A percentile compares a stretch with the other conserved stretches of the same genome.
Conservation (phyloP, 2,113 vertebrate species). For the Cochlearius cochlearius region DNA sequence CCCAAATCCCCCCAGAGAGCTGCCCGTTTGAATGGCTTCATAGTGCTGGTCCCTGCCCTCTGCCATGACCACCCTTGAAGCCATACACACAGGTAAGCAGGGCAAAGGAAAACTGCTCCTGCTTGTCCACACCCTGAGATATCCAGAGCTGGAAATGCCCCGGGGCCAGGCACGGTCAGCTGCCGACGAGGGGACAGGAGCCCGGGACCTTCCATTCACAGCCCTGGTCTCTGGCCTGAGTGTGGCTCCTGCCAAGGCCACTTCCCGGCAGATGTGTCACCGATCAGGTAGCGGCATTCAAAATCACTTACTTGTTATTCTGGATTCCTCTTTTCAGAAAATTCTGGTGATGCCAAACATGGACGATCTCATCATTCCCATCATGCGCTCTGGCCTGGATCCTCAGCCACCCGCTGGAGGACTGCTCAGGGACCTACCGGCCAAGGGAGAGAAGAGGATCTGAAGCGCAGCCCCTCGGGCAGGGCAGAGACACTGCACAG, state of each 20-base stretch:
- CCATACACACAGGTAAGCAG: background rate
- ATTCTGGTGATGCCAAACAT: constrained; percentile 91
- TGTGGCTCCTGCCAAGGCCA: background rate
- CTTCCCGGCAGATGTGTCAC: background rate
- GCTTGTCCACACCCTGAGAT: background rate
- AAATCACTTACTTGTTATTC: background rate
- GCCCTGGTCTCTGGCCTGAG: fast-evolving
- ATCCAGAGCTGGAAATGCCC: background rate
- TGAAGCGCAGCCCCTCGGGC: background rate
- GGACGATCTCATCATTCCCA: constrained; percentile 86
- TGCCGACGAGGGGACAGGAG: background rate
- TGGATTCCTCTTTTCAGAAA: constrained; percentile 74
- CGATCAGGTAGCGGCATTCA: background rate
- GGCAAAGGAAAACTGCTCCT: background rate
- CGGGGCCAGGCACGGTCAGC: too few species aligned
- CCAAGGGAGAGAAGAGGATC: constrained; percentile 51
- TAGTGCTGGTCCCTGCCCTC: background rate
- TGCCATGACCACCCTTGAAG: background rate
- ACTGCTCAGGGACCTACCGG: constrained; percentile 16
- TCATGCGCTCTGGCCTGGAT: constrained; percentile 80
- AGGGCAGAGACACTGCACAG: background rate
- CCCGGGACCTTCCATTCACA: background rate
- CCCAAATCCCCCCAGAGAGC: background rate
- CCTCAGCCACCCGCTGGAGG: background rate
- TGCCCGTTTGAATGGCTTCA: background rate